phyloP scores from a whole-genome alignment of 2,797 vertebrate genomes.

The Poliocrania exsul region DNA sequence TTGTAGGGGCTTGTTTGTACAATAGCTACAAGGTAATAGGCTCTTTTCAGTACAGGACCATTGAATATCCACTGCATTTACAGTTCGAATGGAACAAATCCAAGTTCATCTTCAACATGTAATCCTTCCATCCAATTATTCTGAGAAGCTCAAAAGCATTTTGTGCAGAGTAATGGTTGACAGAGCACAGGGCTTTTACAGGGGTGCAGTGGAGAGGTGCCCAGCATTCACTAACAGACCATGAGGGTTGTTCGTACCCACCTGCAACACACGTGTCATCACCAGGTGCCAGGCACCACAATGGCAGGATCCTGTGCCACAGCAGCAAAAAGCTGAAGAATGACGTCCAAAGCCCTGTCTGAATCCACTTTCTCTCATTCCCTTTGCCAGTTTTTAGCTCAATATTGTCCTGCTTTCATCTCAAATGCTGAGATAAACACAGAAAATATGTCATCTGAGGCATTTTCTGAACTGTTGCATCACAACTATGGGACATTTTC shows the following conservation, averaged over 20 bases:
- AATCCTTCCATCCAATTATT: constrained; percentile 19
- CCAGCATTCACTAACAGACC: rapidly evolving
- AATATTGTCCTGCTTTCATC: background rate
- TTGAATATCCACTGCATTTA: background rate
- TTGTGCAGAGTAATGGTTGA: rapidly evolving
- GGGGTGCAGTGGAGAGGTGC: background rate
- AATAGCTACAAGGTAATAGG: background rate
- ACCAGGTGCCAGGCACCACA: background rate
- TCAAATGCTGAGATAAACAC: background rate
- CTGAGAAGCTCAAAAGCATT: background rate
- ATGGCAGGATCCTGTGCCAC: background rate
- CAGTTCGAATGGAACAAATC: constrained; percentile 20
- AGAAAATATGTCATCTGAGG: background rate
- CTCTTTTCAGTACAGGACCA: background rate
- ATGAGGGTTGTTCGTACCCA: background rate
- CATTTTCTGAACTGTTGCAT: background rate
- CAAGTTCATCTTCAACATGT: background rate
- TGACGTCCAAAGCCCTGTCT: background rate
- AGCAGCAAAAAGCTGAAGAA: background rate
- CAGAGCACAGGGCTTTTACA: background rate
- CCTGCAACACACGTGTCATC: background rate
- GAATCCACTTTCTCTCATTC: background rate
- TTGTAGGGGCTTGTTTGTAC: background rate
- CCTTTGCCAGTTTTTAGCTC: background rate
- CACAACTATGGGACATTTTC: background rate